Conservation (phyloP, 2,888 invertebrate genomes). For the Aphelenchoides bicaudatus region DNA sequence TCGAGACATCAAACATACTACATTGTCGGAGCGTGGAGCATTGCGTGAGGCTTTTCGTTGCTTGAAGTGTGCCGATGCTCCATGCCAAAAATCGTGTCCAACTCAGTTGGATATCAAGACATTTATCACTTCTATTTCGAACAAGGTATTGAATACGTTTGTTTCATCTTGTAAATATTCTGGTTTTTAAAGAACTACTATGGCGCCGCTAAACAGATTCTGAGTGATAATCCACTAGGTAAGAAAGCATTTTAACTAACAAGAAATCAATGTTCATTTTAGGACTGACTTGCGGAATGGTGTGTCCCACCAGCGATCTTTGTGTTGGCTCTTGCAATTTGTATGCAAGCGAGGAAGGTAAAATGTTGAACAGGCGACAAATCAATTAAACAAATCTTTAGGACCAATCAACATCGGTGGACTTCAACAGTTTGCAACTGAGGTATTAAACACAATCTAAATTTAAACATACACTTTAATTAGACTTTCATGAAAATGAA, state of each 20-base stretch:
- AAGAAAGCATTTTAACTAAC: too few relatives aligned
- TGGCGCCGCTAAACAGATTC: slow-evolving; percentile 86
- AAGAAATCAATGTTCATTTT: too few relatives aligned
- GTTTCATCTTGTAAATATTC: neutral
- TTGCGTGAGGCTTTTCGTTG: slow-evolving; percentile 65
- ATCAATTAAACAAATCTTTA: too few relatives aligned
- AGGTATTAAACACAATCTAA: slow-evolving; percentile 68
- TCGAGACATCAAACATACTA: slow-evolving; percentile 93
- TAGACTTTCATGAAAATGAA: slow-evolving; percentile 81
- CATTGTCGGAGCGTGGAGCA: slow-evolving; percentile 89
- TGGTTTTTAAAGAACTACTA: slow-evolving; percentile 77
- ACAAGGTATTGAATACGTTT: slow-evolving; percentile 69
- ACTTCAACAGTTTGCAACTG: slow-evolving; percentile 92
- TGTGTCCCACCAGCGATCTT: slow-evolving; percentile 94
- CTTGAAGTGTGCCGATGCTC: slow-evolving; percentile 59
- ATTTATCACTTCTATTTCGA: slow-evolving; percentile 92
- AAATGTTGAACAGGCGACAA: too few relatives aligned
- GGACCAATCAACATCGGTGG: slow-evolving; percentile 97
- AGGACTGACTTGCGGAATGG: slow-evolving; percentile 74
- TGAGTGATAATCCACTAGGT: slow-evolving; percentile 93
- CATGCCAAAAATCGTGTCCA: slow-evolving; percentile 94
- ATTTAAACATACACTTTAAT: slow-evolving; percentile 13
- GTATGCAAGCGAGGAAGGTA: slow-evolving; percentile 92
- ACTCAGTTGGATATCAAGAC: slow-evolving; percentile 93
- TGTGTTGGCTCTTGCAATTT: slow-evolving; percentile 97